Conservation (phyloP, 2,113 vertebrate species). For the Poicephalus meyeri region DNA sequence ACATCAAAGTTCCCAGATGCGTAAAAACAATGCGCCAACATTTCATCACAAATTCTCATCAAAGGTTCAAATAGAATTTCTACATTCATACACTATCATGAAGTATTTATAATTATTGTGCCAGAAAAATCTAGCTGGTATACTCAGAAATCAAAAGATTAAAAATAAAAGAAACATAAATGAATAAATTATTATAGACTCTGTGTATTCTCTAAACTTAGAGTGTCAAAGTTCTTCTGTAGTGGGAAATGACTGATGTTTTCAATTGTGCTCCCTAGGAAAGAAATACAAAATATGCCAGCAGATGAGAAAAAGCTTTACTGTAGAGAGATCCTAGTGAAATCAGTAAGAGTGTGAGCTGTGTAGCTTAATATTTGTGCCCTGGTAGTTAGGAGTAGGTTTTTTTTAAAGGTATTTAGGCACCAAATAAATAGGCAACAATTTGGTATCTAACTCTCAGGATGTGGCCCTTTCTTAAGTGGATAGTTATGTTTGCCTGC, state of each 20-base stretch:
- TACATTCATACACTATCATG: conserved; percentile 4
- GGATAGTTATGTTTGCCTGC: neutral
- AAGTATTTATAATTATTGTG: conserved; percentile 64
- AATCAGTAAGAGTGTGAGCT: neutral
- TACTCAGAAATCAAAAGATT: conserved; percentile 52
- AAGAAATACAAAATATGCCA: neutral
- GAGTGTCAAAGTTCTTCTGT: neutral
- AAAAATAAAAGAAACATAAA: conserved; percentile 54
- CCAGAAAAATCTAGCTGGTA: conserved; percentile 45
- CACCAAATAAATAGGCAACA: neutral
- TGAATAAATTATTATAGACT: conserved; percentile 50
- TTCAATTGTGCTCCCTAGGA: neutral
- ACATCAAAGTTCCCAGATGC: neutral
- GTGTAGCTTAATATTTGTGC: neutral
- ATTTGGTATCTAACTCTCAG: neutral
- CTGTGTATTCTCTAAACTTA: neutral
- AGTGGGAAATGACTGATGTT: neutral
- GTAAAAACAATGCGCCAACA: neutral
- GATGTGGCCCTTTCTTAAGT: neutral
- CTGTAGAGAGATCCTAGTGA: neutral
- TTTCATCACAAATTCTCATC: conserved; percentile 37
- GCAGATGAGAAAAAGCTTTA: neutral
- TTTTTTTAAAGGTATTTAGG: neutral
- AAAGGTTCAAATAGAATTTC: conserved; percentile 67
- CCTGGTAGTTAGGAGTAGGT: neutral